These are phyloP conservation scores for Chamaetylas fuelleborni DNA, from an alignment of 2,113 vertebrate species.

Conservation along the genomic window DNA sequence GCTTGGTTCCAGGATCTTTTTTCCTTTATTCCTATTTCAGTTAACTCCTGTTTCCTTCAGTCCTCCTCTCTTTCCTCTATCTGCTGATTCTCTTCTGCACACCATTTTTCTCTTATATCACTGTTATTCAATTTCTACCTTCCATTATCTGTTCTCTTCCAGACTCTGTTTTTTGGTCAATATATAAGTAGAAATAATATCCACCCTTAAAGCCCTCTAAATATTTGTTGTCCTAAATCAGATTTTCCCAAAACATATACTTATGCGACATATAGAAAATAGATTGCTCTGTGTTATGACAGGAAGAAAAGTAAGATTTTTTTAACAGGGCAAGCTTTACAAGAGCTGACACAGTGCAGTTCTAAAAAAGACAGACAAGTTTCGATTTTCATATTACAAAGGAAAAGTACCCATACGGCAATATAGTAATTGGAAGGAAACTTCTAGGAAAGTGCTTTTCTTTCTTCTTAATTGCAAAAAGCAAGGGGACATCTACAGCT, in stretches of 20 bases:
- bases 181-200: background rate
- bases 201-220: background rate
- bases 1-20: background rate
- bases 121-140: background rate
- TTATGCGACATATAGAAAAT: background rate
- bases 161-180: background rate
- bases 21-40: background rate
- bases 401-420: background rate
- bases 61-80: background rate
- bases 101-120: background rate
- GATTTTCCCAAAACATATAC: background rate
- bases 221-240: background rate
- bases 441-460: background rate
- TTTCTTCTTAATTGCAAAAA: background rate
- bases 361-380: background rate
- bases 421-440: background rate
- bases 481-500: background rate
- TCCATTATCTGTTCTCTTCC: background rate
- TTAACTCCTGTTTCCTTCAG: background rate
- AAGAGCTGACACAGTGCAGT: background rate
- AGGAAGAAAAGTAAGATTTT: background rate
- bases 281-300: background rate
- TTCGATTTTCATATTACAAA: background rate
- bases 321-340: background rate
- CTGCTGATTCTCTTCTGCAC: background rate